phyloP scores from a whole-genome alignment of 2,113 vertebrate genomes.

The Chaetorhynchus papuensis region DNA sequence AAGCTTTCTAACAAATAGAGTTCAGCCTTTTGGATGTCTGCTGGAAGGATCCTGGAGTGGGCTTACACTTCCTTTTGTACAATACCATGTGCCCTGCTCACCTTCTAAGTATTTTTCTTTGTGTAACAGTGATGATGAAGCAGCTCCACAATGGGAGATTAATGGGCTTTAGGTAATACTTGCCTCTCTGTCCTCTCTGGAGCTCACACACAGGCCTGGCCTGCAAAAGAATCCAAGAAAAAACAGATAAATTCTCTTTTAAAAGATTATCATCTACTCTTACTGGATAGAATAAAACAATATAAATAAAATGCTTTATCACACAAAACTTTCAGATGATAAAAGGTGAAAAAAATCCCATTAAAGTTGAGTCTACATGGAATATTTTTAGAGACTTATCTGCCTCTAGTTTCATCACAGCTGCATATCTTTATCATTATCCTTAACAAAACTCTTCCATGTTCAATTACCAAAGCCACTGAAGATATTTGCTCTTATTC shows the following conservation, averaged over 20 bases:
- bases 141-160: not conserved
- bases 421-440: not conserved
- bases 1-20: not conserved
- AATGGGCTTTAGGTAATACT: not conserved
- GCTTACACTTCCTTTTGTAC: not conserved
- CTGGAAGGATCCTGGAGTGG: not conserved
- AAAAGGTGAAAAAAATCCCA: not conserved
- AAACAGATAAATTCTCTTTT: not conserved
- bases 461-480: not conserved
- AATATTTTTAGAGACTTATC: not conserved
- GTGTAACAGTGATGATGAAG: not conserved
- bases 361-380: not conserved
- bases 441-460: not conserved
- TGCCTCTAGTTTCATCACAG: not conserved
- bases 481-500: not conserved
- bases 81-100: not conserved
- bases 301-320: not conserved
- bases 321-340: not conserved
- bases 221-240: not conserved
- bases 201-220: not conserved
- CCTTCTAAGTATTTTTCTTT: not conserved
- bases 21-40: not conserved
- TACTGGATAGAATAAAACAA: not conserved
- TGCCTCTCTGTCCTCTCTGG: not conserved
- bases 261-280: not conserved